Percentiles rank a stretch among this genome's conserved stretches.
Evolutionary conservation across 2,888 invertebrate genomes (phyloP).

Genomic region (Venustoraphidia nigricollis): DNA sequence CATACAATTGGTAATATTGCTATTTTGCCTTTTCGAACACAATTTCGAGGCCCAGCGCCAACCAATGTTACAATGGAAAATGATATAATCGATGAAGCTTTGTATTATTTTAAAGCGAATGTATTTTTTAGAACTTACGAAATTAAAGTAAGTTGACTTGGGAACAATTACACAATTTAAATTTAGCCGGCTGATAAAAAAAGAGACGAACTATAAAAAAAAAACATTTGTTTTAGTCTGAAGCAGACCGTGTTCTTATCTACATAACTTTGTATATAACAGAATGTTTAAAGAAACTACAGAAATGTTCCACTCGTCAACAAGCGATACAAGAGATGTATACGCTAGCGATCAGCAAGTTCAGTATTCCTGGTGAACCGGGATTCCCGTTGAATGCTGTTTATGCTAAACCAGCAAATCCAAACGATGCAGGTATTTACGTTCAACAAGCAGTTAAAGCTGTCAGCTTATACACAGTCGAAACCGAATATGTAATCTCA

Average conservation of each 20-base stretch:
- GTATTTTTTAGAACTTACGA: conserved; percentile 98
- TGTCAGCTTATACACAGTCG: neutral
- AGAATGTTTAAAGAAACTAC: conserved; percentile 89
- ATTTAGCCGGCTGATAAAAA: neutral
- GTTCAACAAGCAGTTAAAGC: neutral
- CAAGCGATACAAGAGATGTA: conserved; percentile 94
- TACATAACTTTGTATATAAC: conserved; percentile 95
- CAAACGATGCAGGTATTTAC: conserved; percentile 60
- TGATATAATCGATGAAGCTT: conserved; percentile 94
- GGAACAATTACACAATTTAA: conserved; percentile 1
- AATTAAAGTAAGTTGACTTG: conserved; percentile 59
- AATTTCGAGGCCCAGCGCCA: conserved; percentile 86
- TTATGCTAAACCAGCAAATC: conserved; percentile 69
- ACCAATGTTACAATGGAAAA: conserved; percentile 45
- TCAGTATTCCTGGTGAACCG: conserved; percentile 91
- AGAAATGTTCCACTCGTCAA: conserved; percentile 76
- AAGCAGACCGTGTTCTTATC: conserved; percentile 90
- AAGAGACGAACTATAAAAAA: neutral
- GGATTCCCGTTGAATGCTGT: conserved; percentile 93
- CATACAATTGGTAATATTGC: conserved; percentile 84
- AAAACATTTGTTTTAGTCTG: conserved; percentile 53
- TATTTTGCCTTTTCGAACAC: conserved; percentile 76
- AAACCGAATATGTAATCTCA: neutral
- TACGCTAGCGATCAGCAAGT: conserved; percentile 82
- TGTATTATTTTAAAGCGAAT: conserved; percentile 96